Percentiles rank a stretch among this genome's conserved stretches.
These are phyloP conservation scores for Cheilosia scutellata DNA, from an alignment of 2,888 invertebrate genomes.

Conservation along the genomic window DNA sequence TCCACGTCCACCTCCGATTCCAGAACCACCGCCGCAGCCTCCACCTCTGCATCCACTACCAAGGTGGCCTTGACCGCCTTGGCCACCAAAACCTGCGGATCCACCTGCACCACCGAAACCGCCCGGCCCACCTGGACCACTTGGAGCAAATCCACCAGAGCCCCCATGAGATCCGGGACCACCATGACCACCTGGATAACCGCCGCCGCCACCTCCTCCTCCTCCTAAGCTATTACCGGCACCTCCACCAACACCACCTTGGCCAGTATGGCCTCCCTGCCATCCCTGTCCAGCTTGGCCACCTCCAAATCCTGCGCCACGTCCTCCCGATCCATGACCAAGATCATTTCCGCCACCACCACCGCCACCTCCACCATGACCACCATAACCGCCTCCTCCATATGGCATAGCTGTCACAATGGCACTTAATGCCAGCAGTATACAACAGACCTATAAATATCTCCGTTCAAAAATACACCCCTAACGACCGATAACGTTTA, in stretches of 20 bases:
- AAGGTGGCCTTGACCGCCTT: background rate
- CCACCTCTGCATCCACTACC: conserved; percentile 25
- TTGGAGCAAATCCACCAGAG: background rate
- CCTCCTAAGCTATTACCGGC: conserved; percentile 9
- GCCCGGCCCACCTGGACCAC: background rate
- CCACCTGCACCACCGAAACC: conserved; percentile 7
- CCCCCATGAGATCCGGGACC: conserved; percentile 26
- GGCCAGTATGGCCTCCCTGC: conserved; percentile 5
- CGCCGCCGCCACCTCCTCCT: background rate
- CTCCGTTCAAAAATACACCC: background rate
- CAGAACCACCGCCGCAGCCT: conserved; percentile 14
- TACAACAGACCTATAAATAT: conserved; percentile 31
- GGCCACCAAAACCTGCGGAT: background rate
- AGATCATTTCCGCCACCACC: conserved; percentile 9
- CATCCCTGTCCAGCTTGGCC: conserved; percentile 9
- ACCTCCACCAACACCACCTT: conserved; percentile 27
- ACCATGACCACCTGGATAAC: conserved; percentile 14
- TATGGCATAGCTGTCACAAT: conserved; percentile 26
- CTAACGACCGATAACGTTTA: no score
- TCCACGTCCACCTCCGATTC: conserved; percentile 9
- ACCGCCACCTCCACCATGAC: background rate
- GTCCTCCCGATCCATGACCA: background rate
- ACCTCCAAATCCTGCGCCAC: conserved; percentile 14
- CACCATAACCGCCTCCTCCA: conserved; percentile 28
- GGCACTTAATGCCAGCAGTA: conserved; percentile 12